phyloP scores from a whole-genome alignment of 2,888 invertebrate species.

The Hyles lineata region DNA sequence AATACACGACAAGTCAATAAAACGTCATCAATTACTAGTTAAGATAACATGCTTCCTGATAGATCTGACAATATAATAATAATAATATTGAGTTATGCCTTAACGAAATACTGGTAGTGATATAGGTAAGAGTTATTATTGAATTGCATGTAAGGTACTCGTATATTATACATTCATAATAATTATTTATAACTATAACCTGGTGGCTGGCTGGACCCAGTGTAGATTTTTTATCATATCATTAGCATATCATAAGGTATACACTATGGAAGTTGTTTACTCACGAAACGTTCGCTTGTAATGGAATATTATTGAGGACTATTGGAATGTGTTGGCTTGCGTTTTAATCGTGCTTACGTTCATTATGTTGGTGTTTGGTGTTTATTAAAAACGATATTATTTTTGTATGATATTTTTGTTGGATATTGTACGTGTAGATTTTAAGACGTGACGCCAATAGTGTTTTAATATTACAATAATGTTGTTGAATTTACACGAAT shows the following conservation, averaged over 20 bases:
- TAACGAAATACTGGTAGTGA: slow-evolving; percentile 78
- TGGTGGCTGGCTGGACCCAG: slow-evolving; percentile 74
- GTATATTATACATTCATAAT: slow-evolving; percentile 57
- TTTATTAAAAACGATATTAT: slow-evolving; percentile 28
- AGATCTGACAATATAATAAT: slow-evolving; percentile 80
- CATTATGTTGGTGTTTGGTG: slow-evolving; percentile 29
- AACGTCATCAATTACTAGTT: slow-evolving; percentile 77
- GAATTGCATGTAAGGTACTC: slow-evolving; percentile 69
- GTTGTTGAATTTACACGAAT: slow-evolving; percentile 41
- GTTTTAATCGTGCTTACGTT: slow-evolving; percentile 29
- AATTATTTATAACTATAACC: slow-evolving; percentile 56
- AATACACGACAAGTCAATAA: slow-evolving; percentile 66
- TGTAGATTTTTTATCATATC: slow-evolving; percentile 84
- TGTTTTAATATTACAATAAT: slow-evolving; percentile 37
- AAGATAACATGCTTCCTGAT: slow-evolving; percentile 83
- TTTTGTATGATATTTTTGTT: slow-evolving; percentile 27
- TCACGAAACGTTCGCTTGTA: slow-evolving; percentile 52
- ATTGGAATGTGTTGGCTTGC: slow-evolving; percentile 32
- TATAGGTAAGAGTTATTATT: slow-evolving; percentile 70
- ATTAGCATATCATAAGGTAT: slow-evolving; percentile 80
- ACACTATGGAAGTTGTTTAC: slow-evolving; percentile 52
- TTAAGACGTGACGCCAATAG: slow-evolving; percentile 33
- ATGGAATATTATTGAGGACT: slow-evolving; percentile 31
- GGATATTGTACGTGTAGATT: slow-evolving; percentile 24
- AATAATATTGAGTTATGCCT: slow-evolving; percentile 77